Evolutionary conservation across 2,888 invertebrate species (phyloP).

Genomic region (Dendrolimus pini): DNA sequence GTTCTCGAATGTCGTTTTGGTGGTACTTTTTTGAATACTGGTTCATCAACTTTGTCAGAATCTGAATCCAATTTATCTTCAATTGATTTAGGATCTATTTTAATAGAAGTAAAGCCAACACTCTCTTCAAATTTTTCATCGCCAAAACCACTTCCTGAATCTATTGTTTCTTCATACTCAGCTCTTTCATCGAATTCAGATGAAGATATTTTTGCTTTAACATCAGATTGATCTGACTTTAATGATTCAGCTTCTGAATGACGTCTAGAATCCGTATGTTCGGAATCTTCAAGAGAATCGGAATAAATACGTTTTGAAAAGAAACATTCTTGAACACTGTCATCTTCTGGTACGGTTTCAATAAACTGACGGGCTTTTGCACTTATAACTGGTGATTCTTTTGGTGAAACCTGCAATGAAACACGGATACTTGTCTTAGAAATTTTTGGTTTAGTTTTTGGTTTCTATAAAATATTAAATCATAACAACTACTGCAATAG

Average conservation of each 20-base stretch:
- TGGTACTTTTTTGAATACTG: constrained; percentile 61
- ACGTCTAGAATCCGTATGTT: constrained; percentile 66
- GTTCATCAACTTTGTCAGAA: constrained; percentile 45
- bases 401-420: constrained; percentile 42
- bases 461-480: too few relatives aligned
- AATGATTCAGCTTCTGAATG: constrained; percentile 72
- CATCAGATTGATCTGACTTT: constrained; percentile 70
- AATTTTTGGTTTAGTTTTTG: too few relatives aligned
- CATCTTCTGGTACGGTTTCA: constrained; percentile 74
- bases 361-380: constrained; percentile 73
- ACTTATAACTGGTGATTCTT: constrained; percentile 70
- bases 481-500: too few relatives aligned
- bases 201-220: constrained; percentile 64
- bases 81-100: constrained; percentile 43
- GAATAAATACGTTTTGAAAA: constrained; percentile 73
- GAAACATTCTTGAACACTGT: constrained; percentile 73
- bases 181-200: constrained; percentile 71
- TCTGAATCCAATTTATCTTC: constrained; percentile 60
- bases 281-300: constrained; percentile 71
- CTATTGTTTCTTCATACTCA: constrained; percentile 65
- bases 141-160: constrained; percentile 70
- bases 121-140: constrained; percentile 72
- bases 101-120: constrained; percentile 59
- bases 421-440: too few relatives aligned
- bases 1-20: constrained; percentile 68